Percentiles rank a stretch among this genome's conserved stretches.
These are phyloP conservation scores for Drosophila jambulina DNA, from an alignment of 1,140 invertebrate species.

Conservation along the genomic window DNA sequence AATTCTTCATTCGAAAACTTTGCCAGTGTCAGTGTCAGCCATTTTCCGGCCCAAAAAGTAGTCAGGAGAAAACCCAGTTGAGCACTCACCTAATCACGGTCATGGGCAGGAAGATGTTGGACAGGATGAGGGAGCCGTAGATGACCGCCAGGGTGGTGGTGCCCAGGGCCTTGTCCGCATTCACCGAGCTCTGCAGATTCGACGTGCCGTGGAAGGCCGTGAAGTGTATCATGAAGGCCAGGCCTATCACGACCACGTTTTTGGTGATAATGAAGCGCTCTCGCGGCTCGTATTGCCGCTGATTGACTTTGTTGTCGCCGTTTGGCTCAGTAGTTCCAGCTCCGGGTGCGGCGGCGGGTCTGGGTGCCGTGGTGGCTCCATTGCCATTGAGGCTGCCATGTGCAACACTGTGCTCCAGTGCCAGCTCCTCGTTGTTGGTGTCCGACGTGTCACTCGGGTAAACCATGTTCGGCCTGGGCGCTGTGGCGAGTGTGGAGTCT, in stretches of 20 bases:
- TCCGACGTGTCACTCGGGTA: constrained; percentile 36
- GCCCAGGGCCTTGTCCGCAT: constrained; percentile 93
- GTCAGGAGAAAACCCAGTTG: not conserved
- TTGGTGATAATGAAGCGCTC: constrained; percentile 89
- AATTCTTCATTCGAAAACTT: not conserved
- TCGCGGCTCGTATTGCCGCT: constrained; percentile 69
- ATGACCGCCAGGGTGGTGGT: constrained; percentile 94
- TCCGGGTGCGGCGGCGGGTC: not conserved
- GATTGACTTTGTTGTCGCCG: constrained; percentile 51
- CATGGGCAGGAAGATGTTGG: constrained; percentile 95
- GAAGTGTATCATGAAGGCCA: constrained; percentile 96
- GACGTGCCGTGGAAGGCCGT: constrained; percentile 96
- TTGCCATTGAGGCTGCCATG: constrained; percentile 27
- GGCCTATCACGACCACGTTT: constrained; percentile 93
- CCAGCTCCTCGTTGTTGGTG: constrained; percentile 46
- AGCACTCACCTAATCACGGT: constrained; percentile 80
- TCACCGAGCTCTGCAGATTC: constrained; percentile 95
- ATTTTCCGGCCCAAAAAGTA: not conserved
- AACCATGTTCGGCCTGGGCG: constrained; percentile 22
- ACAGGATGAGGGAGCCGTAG: constrained; percentile 95
- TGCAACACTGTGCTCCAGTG: constrained; percentile 37
- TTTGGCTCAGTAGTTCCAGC: not conserved
- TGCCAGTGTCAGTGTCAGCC: not conserved
- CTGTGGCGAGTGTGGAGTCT: not conserved
- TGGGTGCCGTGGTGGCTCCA: not conserved